Base-by-base conservation (phyloP, 2,797 vertebrate species). In the Premnoplex brunnescens region DNA sequence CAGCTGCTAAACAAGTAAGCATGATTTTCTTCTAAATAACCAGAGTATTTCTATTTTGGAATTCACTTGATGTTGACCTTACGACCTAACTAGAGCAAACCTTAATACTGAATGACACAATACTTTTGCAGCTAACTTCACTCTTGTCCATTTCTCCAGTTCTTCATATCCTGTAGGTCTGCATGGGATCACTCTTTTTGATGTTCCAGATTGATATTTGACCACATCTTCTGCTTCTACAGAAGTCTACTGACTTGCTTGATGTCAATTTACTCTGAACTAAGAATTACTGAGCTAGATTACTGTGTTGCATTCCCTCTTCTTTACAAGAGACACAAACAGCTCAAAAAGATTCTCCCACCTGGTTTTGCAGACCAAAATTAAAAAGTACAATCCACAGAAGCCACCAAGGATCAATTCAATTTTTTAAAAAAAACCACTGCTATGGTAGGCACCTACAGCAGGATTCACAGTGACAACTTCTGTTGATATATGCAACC, bases 191-290 rank as follows among this genome's bases (percentile, higher is more conserved):
- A 14, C 21, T 36, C 20, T 63, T 86, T 72, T 26, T 59, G 20
- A 68, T 32, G 12, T 48, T 76, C 30, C 3, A 5, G 36, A 41
- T 9, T 36, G 48, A 23, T 34, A 82, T 14, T 6, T 67, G 8
- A 88, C 14, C 2, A 0, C 7, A 7, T 68, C 24, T 72, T 66
- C n/a, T 0, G 0, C 32, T 79, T 55, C 32, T 73, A 48, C 20
- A 48, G 64, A 84, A 76, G 21, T 43, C 56, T 71, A 34, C 58
- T 58, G n/a, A 46, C 37, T 72, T 46, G 17, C 41, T 5, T 52
- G 41, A 51, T 56, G 34, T 51, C 63, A 68, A 8, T 60, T 80
- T 21, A 72, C 24, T 36, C 68, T 48, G 27, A 72, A 63, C 41
- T 30, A 30, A 79, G 27, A 68, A 69, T 60, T 60, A 68, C 27